Evolutionary conservation across 2,113 vertebrate species (phyloP), one percentile per base, ranked within the genome.

Genomic region (Excalfactoria chinensis): DNA sequence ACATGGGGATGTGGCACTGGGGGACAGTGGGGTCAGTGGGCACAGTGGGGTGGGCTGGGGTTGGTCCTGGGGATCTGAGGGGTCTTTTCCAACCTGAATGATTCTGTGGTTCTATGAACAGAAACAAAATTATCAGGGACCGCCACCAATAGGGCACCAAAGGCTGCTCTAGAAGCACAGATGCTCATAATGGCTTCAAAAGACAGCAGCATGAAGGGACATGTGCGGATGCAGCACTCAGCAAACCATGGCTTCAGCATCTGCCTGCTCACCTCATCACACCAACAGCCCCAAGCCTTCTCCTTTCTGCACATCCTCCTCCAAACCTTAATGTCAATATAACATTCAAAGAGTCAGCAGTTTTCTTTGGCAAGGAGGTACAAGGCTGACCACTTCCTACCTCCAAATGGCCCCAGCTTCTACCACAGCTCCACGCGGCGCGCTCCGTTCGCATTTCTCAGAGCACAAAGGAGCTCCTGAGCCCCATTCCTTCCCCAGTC

Each of bases 231-330:
- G 46, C 40, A 21, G 23, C 17, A 16, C 46, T 23, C 69, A 16
- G 75, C 40, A 9, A 67, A 44, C 28, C 51, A 1, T 1, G 40
- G 55, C 69, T 56, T 37, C 53, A 2, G 26, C 32, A 21, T 13
- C 55, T 14, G 25, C 23, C 60, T 37, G 60, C 60, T 37, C 35
- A 37, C 60, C 60, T 35, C 60, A 40, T 35, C 37, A 11, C 37
- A 26, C 7, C 60, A 11, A 0, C 17, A 1, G 22, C 5, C 35
- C 69, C 2, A 0, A 2, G 6, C 6, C 49, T 30, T 41, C 35
- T 0, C 20, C 43, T 40, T 48, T 10, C 62, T 16, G 11, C 34
- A 10, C 64, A 35, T 58, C 48, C 56, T 67, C 51, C 63, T 73
- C 77, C 13, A 0, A 63, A 28, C 60, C 41, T 43, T 32, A 4